phyloP scores from a whole-genome alignment of 2,888 invertebrate species.

The Eupithecia exiguata region DNA sequence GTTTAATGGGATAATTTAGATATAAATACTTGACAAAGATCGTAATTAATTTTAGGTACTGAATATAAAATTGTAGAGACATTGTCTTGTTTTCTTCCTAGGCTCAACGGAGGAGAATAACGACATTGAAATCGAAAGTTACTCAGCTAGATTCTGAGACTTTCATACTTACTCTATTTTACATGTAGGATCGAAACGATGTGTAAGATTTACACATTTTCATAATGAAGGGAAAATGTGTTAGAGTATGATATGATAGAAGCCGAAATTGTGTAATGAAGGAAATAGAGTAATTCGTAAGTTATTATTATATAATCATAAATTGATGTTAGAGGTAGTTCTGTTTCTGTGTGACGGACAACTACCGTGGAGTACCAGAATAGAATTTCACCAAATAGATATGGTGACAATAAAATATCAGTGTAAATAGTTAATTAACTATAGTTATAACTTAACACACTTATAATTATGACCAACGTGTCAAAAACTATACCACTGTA shows the following conservation, averaged over 20 bases:
- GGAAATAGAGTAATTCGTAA: neutral
- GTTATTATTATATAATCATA: slow-evolving; percentile 5
- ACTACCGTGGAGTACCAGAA: neutral
- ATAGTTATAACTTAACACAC: too few relatives aligned
- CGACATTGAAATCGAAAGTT: neutral
- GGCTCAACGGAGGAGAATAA: neutral
- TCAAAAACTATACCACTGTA: slow-evolving; percentile 60
- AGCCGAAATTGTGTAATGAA: neutral
- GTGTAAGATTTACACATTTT: neutral
- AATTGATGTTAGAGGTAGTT: slow-evolving; percentile 24
- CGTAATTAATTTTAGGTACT: neutral
- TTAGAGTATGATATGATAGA: neutral
- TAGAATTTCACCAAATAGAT: slow-evolving; percentile 71
- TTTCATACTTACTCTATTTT: neutral
- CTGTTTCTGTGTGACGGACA: neutral
- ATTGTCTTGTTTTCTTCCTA: slow-evolving; percentile 7
- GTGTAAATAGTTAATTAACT: slow-evolving; percentile 74
- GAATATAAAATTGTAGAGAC: neutral
- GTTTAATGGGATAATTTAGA: neutral
- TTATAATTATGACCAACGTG: slow-evolving; percentile 54
- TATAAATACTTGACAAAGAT: neutral
- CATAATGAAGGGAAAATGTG: neutral
- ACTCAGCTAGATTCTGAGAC: neutral
- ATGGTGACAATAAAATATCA: slow-evolving; percentile 83
- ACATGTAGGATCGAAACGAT: neutral